Percentiles rank a stretch among this genome's conserved stretches.
Evolutionary conservation across 2,888 invertebrate genomes (phyloP).

Genomic region (Bombylius discolor): DNA sequence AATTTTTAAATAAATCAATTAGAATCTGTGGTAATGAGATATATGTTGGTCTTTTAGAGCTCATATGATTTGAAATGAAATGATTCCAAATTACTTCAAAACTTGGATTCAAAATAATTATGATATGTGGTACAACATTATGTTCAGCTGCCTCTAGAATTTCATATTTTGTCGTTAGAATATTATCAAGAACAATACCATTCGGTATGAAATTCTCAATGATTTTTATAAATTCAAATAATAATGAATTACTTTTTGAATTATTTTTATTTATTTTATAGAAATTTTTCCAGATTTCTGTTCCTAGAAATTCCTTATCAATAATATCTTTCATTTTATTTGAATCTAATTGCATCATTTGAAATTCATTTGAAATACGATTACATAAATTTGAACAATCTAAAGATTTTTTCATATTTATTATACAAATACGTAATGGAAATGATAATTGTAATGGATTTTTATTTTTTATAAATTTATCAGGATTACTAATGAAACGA

Average conservation of each 20-base stretch:
- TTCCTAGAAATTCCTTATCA: constrained; percentile 40
- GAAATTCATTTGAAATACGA: constrained; percentile 41
- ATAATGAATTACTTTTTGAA: constrained; percentile 29
- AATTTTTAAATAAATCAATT: not conserved
- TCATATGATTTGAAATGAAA: not conserved
- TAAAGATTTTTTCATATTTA: constrained; percentile 46
- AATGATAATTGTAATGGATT: constrained; percentile 38
- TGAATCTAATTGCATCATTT: constrained; percentile 42
- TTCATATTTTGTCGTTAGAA: constrained; percentile 42
- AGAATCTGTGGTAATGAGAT: not conserved
- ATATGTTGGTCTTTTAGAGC: not conserved
- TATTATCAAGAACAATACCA: constrained; percentile 51
- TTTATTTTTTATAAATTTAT: constrained; percentile 40
- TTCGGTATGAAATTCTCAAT: constrained; percentile 39
- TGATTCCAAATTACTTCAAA: constrained; percentile 25
- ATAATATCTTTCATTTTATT: constrained; percentile 42
- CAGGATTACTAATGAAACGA: constrained; percentile 43
- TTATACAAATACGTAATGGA: constrained; percentile 43
- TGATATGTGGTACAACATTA: constrained; percentile 44
- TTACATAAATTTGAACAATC: constrained; percentile 46
- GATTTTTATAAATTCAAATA: constrained; percentile 42
- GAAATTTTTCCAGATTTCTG: constrained; percentile 27
- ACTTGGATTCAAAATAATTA: constrained; percentile 38
- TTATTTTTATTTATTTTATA: constrained; percentile 15
- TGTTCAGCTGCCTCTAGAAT: constrained; percentile 38